These are phyloP conservation scores for Pan troglodytes DNA, from an alignment of 2,113 vertebrate species.

Conservation along the genomic window NHGRI_mPanTro3-v2.1_pri NC_072404.2:100452501-100453000, in stretches of 20 bases:
- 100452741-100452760: not conserved
- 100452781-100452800: not conserved
- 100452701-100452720: not conserved
- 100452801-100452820: not conserved
- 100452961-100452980: constrained; percentile 61
- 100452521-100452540: not conserved
- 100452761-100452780: not conserved
- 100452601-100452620: not conserved
- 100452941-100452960: constrained; percentile 74
- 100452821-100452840: not conserved
- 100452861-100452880: constrained; percentile 15
- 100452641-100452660: not conserved
- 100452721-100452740: not conserved
- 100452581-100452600: not conserved
- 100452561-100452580: too few species aligned
- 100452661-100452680: not conserved
- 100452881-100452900: constrained; percentile 66
- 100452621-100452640: not conserved
- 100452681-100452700: not conserved
- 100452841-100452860: not conserved
- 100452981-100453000: constrained; percentile 75
- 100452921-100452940: constrained; percentile 77
- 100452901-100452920: constrained; percentile 75
- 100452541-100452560: not conserved
- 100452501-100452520: not conserved